These are phyloP conservation scores for Drosophila tanythrix DNA, from an alignment of 2,888 invertebrate genomes.

Conservation along the genomic window DNA sequence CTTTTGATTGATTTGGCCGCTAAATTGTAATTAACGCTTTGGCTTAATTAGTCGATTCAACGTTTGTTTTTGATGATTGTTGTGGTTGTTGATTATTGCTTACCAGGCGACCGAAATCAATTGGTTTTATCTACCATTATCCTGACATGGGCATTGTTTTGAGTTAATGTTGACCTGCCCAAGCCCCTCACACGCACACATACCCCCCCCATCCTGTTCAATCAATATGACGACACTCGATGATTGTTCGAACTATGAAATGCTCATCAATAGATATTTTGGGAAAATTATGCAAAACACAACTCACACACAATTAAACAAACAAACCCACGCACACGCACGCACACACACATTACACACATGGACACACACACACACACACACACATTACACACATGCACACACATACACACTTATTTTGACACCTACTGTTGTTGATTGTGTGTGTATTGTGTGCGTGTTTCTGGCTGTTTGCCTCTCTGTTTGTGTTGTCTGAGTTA, in stretches of 20 bases:
- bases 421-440: conserved; percentile 60
- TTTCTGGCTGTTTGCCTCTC: conserved; percentile 36
- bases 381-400: conserved; percentile 12
- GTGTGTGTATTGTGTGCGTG: conserved; percentile 23
- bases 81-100: conserved; percentile 24
- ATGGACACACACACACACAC: not conserved
- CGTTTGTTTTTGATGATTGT: conserved; percentile 17
- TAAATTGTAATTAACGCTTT: conserved; percentile 28
- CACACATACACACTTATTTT: conserved; percentile 37
- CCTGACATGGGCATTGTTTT: conserved; percentile 16
- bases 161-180: conserved; percentile 14
- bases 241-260: conserved; percentile 70
- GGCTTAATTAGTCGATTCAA: conserved; percentile 34
- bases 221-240: conserved; percentile 39
- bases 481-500: conserved; percentile 65
- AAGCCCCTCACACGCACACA: not conserved
- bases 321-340: conserved; percentile 22
- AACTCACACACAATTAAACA: conserved; percentile 21
- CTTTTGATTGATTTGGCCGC: conserved; percentile 15
- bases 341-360: conserved; percentile 5
- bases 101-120: conserved; percentile 23
- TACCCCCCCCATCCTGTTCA: conserved; percentile 12
- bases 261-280: conserved; percentile 67
- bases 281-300: conserved; percentile 73
- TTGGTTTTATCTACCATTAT: conserved; percentile 40